Percentiles rank a stretch among this genome's conserved stretches.
Conservation (phyloP, 2,113 vertebrate species). For the Pipa parva region DNA sequence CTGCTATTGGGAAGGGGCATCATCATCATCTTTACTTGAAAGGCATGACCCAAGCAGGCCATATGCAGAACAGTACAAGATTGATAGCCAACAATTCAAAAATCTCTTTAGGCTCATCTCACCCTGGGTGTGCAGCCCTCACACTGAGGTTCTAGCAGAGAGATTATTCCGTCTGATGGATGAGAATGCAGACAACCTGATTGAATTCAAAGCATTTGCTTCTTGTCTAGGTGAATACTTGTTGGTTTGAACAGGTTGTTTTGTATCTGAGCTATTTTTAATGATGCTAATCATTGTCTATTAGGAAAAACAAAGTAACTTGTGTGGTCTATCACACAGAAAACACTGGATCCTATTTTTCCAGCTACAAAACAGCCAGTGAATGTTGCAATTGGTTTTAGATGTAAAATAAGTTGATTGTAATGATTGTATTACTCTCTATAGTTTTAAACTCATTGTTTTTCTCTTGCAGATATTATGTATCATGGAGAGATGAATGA, state of each 20-base stretch:
- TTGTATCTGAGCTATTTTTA: neutral
- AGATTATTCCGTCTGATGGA: slow-evolving; percentile 85
- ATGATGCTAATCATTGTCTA: too few species aligned
- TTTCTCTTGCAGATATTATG: slow-evolving; percentile 69
- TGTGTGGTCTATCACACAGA: fast-evolving
- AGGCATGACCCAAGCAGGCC: slow-evolving; percentile 67
- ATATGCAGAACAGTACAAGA: slow-evolving; percentile 80
- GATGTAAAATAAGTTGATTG: too few species aligned
- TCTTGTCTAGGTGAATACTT: slow-evolving; percentile 71
- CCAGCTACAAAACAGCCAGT: too few species aligned
- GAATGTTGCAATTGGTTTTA: too few species aligned
- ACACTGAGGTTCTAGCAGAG: slow-evolving; percentile 71
- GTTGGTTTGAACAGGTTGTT: neutral
- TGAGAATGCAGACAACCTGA: slow-evolving; percentile 67
- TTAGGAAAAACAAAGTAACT: fast-evolving
- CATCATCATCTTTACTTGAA: slow-evolving; percentile 41
- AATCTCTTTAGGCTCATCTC: slow-evolving; percentile 76
- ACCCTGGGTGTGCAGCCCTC: slow-evolving; percentile 76
- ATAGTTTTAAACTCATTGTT: neutral
- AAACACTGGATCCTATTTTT: too few species aligned
- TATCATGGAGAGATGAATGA: slow-evolving; percentile 93
- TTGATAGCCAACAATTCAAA: slow-evolving; percentile 80
- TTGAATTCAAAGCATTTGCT: slow-evolving; percentile 80
- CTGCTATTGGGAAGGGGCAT: slow-evolving; percentile 79
- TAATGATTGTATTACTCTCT: too few species aligned